Percentiles rank a stretch among this genome's conserved stretches.
Conservation (phyloP, 2,797 vertebrate genomes). For the Parambassis ranga region DNA sequence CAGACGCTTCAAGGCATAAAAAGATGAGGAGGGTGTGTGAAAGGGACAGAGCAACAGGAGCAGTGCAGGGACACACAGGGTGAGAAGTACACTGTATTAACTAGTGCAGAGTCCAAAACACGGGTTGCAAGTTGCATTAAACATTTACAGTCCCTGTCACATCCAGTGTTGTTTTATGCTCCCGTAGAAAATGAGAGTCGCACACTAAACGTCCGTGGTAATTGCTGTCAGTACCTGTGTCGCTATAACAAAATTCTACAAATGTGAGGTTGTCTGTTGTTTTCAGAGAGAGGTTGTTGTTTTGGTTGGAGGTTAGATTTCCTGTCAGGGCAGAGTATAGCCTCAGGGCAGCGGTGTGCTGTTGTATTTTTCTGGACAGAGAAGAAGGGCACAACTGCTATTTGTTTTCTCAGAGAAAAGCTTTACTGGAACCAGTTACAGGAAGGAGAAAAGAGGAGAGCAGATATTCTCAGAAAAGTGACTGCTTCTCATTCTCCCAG, state of each 20-base stretch:
- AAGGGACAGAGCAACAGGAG: slow-evolving; percentile 33
- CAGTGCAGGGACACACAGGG: slow-evolving; percentile 17
- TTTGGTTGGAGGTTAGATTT: slow-evolving; percentile 75
- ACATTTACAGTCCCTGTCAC: slow-evolving; percentile 62
- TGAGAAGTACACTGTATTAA: slow-evolving; percentile 24
- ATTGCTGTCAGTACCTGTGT: slow-evolving; percentile 10
- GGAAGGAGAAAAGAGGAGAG: slow-evolving; percentile 26
- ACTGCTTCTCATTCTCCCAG: not conserved
- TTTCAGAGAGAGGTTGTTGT: slow-evolving; percentile 56
- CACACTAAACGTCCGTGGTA: not conserved
- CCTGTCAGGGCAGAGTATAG: slow-evolving; percentile 60
- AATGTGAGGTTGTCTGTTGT: slow-evolving; percentile 41
- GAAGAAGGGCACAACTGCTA: slow-evolving; percentile 71
- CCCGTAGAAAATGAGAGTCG: not conserved
- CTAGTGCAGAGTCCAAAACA: slow-evolving; percentile 52
- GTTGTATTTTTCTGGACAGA: slow-evolving; percentile 66
- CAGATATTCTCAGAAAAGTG: slow-evolving; percentile 26
- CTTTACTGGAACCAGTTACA: slow-evolving; percentile 51
- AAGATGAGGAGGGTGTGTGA: slow-evolving; percentile 18
- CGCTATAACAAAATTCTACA: not conserved
- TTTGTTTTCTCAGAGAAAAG: slow-evolving; percentile 66
- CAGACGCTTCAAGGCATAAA: slow-evolving; percentile 18
- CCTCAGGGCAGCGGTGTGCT: slow-evolving; percentile 63
- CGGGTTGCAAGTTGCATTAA: slow-evolving; percentile 47
- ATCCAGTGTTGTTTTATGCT: not conserved